Evolutionary conservation across 1,140 invertebrate genomes (phyloP).

Genomic region (Bombus affinis): DNA sequence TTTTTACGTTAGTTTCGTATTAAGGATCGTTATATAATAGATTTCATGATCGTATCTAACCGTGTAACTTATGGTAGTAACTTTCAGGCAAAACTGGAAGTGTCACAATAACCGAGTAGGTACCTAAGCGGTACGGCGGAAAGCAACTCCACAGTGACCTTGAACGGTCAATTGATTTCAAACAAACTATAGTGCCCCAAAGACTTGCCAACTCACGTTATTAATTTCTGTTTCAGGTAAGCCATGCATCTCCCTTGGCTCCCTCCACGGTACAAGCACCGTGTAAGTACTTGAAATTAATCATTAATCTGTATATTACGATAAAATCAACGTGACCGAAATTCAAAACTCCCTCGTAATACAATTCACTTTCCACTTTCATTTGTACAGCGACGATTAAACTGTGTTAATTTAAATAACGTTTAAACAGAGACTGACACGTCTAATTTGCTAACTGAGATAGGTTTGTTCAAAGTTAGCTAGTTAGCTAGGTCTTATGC

Average conservation of each 20-base stretch:
- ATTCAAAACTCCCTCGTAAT: too few relatives aligned
- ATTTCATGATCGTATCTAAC: background rate
- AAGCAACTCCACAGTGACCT: background rate
- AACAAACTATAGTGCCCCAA: background rate
- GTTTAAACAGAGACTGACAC: background rate
- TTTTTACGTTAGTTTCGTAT: background rate
- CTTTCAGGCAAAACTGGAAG: background rate
- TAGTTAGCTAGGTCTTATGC: constrained; percentile 1
- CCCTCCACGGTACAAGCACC: too few relatives aligned
- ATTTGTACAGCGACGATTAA: background rate
- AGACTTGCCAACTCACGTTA: background rate
- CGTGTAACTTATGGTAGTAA: background rate
- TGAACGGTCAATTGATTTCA: background rate
- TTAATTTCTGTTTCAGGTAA: constrained; percentile 38
- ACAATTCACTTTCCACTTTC: background rate
- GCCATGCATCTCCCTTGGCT: background rate
- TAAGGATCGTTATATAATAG: background rate
- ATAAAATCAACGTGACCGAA: background rate
- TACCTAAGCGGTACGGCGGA: background rate
- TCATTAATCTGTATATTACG: background rate
- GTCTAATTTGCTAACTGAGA: constrained; percentile 2
- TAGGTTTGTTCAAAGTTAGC: constrained; percentile 23
- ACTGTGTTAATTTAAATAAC: background rate
- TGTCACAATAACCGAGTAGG: background rate
- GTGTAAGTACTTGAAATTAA: background rate